Conservation (phyloP, 2,797 vertebrate species). For the Pogoniulus pusillus region DNA sequence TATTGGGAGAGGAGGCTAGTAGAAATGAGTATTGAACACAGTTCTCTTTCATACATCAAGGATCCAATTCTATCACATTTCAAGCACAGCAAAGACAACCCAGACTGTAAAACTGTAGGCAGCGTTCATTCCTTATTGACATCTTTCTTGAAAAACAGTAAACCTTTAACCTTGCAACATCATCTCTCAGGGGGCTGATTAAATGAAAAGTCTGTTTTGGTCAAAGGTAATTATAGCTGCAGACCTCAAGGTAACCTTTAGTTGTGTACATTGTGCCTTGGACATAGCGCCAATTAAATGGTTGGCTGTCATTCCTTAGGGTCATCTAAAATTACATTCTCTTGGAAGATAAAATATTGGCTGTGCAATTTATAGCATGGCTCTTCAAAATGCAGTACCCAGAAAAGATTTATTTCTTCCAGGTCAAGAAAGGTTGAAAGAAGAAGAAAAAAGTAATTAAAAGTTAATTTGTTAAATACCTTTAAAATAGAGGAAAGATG, state of each 20-base stretch:
- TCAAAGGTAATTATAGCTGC: background rate
- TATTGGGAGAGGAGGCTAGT: background rate
- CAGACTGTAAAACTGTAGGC: background rate
- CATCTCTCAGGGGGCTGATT: conserved; percentile 21
- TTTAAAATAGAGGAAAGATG: background rate
- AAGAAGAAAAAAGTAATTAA: background rate
- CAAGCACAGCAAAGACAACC: background rate
- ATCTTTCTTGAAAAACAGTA: conserved; percentile 34
- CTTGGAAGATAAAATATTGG: conserved; percentile 1
- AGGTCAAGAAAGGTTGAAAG: background rate
- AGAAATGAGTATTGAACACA: background rate
- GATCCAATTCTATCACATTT: background rate
- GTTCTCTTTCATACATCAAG: background rate
- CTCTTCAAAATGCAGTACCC: background rate
- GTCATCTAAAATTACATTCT: conserved; percentile 36
- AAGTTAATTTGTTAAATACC: background rate
- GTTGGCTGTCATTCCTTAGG: conserved; percentile 8
- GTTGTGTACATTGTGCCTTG: background rate
- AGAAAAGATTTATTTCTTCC: conserved; percentile 3
- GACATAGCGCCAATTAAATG: conserved; percentile 39
- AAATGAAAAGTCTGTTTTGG: conserved; percentile 38
- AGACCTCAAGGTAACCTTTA: conserved; percentile 44
- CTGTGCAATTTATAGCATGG: background rate
- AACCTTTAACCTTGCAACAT: conserved; percentile 40
- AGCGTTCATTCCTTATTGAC: conserved; percentile 4